phyloP scores from a whole-genome alignment of 1,140 invertebrate genomes.

The Diplogasteroides magnus region DNA sequence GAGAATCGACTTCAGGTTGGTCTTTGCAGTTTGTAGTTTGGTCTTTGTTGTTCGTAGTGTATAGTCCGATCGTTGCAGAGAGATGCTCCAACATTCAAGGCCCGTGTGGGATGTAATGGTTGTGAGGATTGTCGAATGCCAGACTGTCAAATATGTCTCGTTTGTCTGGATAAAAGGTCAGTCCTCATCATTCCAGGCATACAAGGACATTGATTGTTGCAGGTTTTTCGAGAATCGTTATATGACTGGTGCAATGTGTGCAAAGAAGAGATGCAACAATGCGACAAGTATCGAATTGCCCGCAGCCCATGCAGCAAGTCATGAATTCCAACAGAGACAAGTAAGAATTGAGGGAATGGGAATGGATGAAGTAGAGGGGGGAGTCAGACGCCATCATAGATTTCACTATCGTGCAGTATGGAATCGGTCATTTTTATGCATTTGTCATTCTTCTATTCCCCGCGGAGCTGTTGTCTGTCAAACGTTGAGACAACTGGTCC shows the following conservation, averaged over 20 bases:
- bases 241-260: conserved; percentile 52
- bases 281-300: conserved; percentile 46
- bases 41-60: too few relatives aligned
- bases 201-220: conserved; percentile 7
- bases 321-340: conserved; percentile 19
- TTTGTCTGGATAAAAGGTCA: conserved; percentile 50
- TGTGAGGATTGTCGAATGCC: conserved; percentile 51
- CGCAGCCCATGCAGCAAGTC: conserved; percentile 2
- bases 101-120: conserved; percentile 47
- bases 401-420: too few relatives aligned
- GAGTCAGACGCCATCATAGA: too few relatives aligned
- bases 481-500: too few relatives aligned
- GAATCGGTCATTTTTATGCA: too few relatives aligned
- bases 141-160: conserved; percentile 51
- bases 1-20: conserved; percentile 53
- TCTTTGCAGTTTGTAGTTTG: too few relatives aligned
- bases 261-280: conserved; percentile 55
- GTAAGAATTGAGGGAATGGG: not conserved
- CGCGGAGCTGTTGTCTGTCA: too few relatives aligned
- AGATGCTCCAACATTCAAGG: conserved; percentile 53
- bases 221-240: conserved; percentile 54
- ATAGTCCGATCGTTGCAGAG: too few relatives aligned
- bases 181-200: conserved; percentile 1
- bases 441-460: too few relatives aligned
- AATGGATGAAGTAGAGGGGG: too few relatives aligned